Percentiles rank a stretch among this genome's conserved stretches.
phyloP scores from a whole-genome alignment of 2,113 vertebrate species.

The Heterochromis multidens region DNA sequence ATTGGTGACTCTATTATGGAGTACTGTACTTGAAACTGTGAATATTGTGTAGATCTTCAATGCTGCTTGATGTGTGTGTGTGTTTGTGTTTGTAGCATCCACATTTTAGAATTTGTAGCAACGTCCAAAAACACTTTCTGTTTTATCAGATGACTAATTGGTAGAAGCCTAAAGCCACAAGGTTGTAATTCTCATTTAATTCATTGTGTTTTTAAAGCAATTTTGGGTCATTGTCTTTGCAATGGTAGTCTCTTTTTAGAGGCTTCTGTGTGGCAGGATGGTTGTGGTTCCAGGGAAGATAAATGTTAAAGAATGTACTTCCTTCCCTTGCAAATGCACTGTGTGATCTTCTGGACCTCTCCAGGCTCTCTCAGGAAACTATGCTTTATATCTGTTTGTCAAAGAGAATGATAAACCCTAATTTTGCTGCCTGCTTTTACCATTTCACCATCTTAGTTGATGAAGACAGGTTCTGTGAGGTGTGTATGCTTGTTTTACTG shows the following conservation, averaged over 20 bases:
- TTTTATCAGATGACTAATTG: background rate
- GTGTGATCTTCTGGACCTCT: background rate
- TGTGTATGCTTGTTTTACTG: background rate
- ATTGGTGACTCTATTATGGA: background rate
- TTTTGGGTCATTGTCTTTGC: background rate
- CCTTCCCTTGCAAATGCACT: background rate
- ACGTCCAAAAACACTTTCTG: background rate
- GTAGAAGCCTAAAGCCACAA: background rate
- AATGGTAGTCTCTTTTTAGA: background rate
- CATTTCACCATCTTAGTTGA: background rate
- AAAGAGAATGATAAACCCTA: background rate
- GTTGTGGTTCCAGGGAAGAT: background rate
- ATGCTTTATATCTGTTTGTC: background rate
- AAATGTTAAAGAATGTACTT: background rate
- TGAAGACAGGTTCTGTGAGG: background rate
- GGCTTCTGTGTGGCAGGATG: background rate
- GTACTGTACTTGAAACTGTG: background rate
- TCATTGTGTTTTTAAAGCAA: background rate
- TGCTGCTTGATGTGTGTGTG: background rate
- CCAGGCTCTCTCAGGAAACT: background rate
- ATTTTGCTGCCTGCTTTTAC: background rate
- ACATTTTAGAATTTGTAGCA: background rate
- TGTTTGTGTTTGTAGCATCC: background rate
- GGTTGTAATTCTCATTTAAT: background rate
- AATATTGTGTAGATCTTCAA: background rate